Base-by-base conservation (phyloP, 1,140 invertebrate genomes). In the Sminthurinus signatus region DNA sequence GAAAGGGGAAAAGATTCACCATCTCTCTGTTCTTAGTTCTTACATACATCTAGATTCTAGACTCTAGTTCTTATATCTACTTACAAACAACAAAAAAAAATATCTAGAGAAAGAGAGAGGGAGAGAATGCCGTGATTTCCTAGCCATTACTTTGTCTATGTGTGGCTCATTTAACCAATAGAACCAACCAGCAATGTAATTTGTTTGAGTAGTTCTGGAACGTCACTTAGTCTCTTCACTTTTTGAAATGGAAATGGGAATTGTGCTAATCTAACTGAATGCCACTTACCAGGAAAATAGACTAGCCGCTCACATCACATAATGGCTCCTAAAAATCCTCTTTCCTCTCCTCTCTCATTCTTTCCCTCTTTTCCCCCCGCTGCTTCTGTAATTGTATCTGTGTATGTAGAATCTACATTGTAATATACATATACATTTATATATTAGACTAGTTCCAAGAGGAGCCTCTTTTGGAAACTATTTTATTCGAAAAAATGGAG, bases 161-260 rank as follows among this genome's bases (percentile, higher is more conserved):
- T 65, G 55, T 65, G 63, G 31, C 63, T 65, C 63, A 65, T 65
- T 65, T 65, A 65, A 65, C 63, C 36, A 36, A 15, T n/a, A n/a
- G n/a, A n/a, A n/a, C n/a, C n/a, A n/a, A n/a, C n/a, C n/a, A 60
- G 55, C 46, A 50, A 65, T 65, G 55, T 65, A 65, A 65, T 65
- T 65, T 60, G 54, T 55, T 28, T 60, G 58, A 64, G 62, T 64
- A 64, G 54, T 56, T 56, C 54, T 5, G 54, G 54, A 56, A 56
- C 54, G 54, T 56, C 54, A 56, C 29, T 56, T 56, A 56, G 29
- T 56, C 8, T 21, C 56, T 43, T 48, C 42, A 42, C 27, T 23
- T 32, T 63, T 63, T 63, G n/a, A 63, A 63, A 63, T 63, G 61
- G 61, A 63, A 63, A 63, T 63, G 52, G 51, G 42, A 56, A 56